phyloP scores from a whole-genome alignment of 2,888 invertebrate genomes.

The Tinea trinotella region DNA sequence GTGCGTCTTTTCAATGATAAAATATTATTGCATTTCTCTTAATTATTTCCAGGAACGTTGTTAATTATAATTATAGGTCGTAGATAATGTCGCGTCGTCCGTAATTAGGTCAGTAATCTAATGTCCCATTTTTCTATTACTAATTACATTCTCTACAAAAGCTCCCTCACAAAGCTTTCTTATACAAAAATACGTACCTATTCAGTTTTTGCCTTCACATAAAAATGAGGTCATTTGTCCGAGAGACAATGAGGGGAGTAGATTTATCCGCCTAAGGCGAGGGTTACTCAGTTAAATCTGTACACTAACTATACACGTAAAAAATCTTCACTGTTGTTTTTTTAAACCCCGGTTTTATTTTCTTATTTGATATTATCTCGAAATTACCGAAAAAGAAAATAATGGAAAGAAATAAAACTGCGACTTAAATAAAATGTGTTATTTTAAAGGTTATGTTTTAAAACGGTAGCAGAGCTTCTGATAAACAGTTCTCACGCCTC shows the following conservation, averaged over 20 bases:
- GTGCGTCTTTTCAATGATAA: too few relatives aligned
- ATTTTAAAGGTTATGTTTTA: neutral
- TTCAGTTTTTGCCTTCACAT: constrained; percentile 17
- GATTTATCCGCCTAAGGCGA: constrained; percentile 18
- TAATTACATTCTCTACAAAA: constrained; percentile 9
- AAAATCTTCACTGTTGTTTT: neutral
- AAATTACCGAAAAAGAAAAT: neutral
- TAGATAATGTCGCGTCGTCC: too few relatives aligned
- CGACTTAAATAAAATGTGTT: neutral
- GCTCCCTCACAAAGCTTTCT: constrained; percentile 4
- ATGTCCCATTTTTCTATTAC: neutral
- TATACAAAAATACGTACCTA: constrained; percentile 11
- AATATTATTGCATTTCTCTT: too few relatives aligned
- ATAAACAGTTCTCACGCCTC: constrained; percentile 19
- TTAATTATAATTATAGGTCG: neutral
- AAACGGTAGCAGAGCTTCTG: neutral
- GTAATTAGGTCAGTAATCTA: neutral
- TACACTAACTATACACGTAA: neutral
- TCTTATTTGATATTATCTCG: neutral
- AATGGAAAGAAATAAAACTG: neutral
- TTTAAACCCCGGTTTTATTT: constrained; percentile 11
- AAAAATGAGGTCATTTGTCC: constrained; percentile 21
- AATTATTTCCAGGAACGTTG: too few relatives aligned
- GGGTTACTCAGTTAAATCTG: constrained; percentile 14
- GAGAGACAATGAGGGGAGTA: constrained; percentile 19